Evolutionary conservation across 2,113 vertebrate genomes (phyloP).

Genomic region (Percopsis transmontana): DNA sequence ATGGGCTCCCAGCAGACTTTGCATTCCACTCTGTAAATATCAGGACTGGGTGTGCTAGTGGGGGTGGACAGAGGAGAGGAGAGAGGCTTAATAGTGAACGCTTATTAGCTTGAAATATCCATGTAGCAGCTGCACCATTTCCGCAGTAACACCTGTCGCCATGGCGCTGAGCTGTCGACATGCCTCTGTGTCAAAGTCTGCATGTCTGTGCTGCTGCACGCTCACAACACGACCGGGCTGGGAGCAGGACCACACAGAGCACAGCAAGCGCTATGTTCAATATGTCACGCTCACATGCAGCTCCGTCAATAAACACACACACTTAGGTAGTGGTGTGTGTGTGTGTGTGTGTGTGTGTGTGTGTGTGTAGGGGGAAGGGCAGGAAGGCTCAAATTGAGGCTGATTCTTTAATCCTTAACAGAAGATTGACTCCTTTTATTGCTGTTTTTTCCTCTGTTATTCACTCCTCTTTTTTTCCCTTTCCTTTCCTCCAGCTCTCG

Average conservation of each 20-base stretch:
- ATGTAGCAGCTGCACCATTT: conserved; percentile 73
- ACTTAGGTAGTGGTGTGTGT: background rate
- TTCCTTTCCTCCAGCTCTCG: conserved; percentile 3
- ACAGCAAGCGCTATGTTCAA: background rate
- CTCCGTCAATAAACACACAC: conserved; percentile 1
- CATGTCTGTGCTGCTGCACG: conserved; percentile 30
- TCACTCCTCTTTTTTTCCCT: conserved; percentile 2
- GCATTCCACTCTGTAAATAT: conserved; percentile 1
- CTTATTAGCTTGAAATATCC: conserved; percentile 66
- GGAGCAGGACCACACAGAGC: conserved; percentile 6
- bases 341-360: conserved; percentile 12
- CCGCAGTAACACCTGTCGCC: conserved; percentile 71
- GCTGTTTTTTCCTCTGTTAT: background rate
- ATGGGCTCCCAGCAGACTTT: conserved; percentile 22
- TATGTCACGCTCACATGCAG: conserved; percentile 7
- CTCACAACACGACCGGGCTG: conserved; percentile 16
- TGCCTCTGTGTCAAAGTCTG: conserved; percentile 60
- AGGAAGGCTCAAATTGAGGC: background rate
- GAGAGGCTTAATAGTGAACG: conserved; percentile 29
- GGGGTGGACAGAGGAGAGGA: background rate
- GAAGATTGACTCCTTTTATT: conserved; percentile 29
- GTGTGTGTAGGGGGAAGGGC: conserved; percentile 6
- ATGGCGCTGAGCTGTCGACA: conserved; percentile 58
- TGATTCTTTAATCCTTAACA: conserved; percentile 22
- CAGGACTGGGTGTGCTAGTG: background rate